Percentiles rank a stretch among this genome's conserved stretches.
phyloP scores from a whole-genome alignment of 2,888 invertebrate genomes.

The Aphidius colemani region DNA sequence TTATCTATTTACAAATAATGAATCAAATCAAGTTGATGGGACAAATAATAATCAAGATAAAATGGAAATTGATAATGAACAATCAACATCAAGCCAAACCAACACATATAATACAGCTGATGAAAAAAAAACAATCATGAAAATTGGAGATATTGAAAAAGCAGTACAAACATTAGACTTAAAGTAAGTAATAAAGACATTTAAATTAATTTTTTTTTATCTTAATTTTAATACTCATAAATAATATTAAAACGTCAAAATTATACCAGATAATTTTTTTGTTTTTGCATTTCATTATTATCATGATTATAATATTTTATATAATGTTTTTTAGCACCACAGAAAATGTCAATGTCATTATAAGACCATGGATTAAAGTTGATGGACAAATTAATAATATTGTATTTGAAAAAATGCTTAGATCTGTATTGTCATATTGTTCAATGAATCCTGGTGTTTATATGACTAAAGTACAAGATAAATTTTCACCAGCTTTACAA shows the following conservation, averaged over 20 bases:
- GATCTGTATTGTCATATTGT: conserved; percentile 69
- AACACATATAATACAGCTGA: not conserved
- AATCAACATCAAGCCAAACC: not conserved
- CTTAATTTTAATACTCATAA: too few relatives aligned
- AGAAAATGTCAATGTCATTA: conserved; percentile 56
- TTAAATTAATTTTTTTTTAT: too few relatives aligned
- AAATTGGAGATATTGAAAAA: too few relatives aligned
- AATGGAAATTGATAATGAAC: not conserved
- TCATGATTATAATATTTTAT: conserved; percentile 4
- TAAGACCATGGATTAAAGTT: conserved; percentile 76
- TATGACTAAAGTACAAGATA: conserved; percentile 63
- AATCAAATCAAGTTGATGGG: not conserved
- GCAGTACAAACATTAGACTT: too few relatives aligned
- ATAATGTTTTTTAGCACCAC: conserved; percentile 44
- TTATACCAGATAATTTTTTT: conserved; percentile 3
- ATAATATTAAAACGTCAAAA: not conserved
- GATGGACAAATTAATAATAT: conserved; percentile 74
- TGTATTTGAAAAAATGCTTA: conserved; percentile 72
- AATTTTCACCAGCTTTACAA: conserved; percentile 69
- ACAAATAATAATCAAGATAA: too few relatives aligned
- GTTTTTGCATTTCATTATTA: not conserved
- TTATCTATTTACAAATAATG: conserved; percentile 34
- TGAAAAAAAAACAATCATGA: too few relatives aligned
- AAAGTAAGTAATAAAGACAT: too few relatives aligned
- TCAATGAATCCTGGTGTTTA: conserved; percentile 67